Conservation (phyloP, 2,888 invertebrate species). For the Formica aserva region DNA sequence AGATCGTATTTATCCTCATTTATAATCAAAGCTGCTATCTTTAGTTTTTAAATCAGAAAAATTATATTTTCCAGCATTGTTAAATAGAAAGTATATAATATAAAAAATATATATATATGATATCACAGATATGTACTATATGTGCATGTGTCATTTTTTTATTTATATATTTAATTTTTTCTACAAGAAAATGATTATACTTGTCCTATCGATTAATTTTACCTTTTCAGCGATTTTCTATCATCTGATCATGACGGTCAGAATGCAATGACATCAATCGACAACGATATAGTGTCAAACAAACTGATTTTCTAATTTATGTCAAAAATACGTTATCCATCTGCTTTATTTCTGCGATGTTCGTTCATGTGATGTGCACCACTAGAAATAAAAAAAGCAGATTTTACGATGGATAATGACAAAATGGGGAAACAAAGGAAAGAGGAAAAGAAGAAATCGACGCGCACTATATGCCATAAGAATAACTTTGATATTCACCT, state of each 20-base stretch:
- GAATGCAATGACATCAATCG: constrained; percentile 53
- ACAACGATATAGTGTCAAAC: constrained; percentile 57
- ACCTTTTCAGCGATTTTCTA: neutral
- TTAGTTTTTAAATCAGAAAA: neutral
- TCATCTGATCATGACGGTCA: neutral
- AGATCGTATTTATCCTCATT: constrained; percentile 61
- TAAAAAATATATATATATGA: neutral
- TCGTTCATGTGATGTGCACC: neutral
- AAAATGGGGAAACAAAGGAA: neutral
- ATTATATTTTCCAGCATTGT: neutral
- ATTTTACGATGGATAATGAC: constrained; percentile 45
- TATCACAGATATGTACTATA: too few relatives aligned
- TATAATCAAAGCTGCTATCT: constrained; percentile 50
- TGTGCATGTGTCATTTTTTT: too few relatives aligned
- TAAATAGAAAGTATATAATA: neutral
- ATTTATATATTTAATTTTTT: neutral
- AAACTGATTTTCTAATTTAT: constrained; percentile 62
- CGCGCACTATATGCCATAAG: constrained; percentile 36
- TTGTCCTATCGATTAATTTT: neutral
- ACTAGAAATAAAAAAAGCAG: neutral
- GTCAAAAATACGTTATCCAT: constrained; percentile 1
- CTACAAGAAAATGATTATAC: neutral
- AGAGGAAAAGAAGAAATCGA: constrained; percentile 20
- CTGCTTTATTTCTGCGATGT: neutral
- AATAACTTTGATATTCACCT: constrained; percentile 36